Base-by-base conservation (phyloP, 23 tunicate genomes). In the Styela clava region DNA sequence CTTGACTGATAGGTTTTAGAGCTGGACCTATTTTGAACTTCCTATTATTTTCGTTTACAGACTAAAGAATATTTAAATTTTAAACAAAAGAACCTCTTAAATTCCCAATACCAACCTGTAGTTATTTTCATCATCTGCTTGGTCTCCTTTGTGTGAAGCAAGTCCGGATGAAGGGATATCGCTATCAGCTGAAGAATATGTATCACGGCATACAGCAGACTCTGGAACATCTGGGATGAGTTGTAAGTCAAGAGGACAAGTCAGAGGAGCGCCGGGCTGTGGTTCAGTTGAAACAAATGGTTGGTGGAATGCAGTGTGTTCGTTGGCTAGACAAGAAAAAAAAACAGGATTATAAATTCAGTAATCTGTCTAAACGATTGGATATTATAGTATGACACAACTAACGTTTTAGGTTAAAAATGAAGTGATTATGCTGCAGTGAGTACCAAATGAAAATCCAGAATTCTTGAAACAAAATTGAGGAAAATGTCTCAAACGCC, bases 51-150 rank as follows among this genome's bases (percentile, higher is more conserved):
- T n/a, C n/a, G n/a, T n/a, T n/a, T n/a, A n/a, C n/a, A n/a, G n/a
- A n/a, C n/a, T n/a, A n/a, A n/a, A n/a, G n/a, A n/a, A n/a, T n/a
- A n/a, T n/a, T n/a, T n/a, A n/a, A n/a, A n/a, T n/a, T n/a, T n/a
- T n/a, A n/a, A n/a, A n/a, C n/a, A n/a, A n/a, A n/a, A n/a, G n/a
- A n/a, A n/a, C n/a, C n/a, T n/a, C n/a, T n/a, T n/a, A n/a, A n/a
- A n/a, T n/a, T n/a, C n/a, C n/a, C n/a, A n/a, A n/a, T n/a, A 44
- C 56, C 56, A 44, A 44, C 56, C 51, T 74, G 82, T 81, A 84
- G 19, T 77, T 61, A 34, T 84, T 63, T 36, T 84, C 87, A 63
- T 84, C 82, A 30, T 84, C 87, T 18, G 87, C 87, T 24, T 30
- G 27, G 22, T 74, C 74, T 36, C 87, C 87, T 67, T 24, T 61